Evolutionary conservation across 2,797 vertebrate genomes (phyloP).

Genomic region (Gobionotothen gibberifrons): DNA sequence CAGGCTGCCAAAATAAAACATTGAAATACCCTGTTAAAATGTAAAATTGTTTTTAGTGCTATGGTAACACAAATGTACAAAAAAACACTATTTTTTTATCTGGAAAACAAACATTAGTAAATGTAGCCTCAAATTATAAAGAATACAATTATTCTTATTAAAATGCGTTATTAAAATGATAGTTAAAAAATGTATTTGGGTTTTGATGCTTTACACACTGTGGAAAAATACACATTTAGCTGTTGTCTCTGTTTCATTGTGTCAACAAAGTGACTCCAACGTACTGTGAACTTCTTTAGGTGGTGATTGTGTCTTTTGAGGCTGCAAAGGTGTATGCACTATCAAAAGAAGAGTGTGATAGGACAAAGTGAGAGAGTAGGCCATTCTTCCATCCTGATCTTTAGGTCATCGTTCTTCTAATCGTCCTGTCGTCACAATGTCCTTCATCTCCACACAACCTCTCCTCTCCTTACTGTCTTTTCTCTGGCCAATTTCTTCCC

Average conservation of each 20-base stretch:
- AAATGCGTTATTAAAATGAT: no score
- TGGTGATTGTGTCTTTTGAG: background rate
- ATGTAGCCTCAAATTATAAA: no score
- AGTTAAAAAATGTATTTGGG: no score
- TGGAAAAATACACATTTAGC: background rate
- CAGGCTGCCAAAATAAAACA: background rate
- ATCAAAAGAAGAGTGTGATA: conserved; percentile 18
- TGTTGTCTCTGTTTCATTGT: background rate
- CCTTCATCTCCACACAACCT: conserved; percentile 50
- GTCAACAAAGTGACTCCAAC: conserved; percentile 4
- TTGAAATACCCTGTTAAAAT: background rate
- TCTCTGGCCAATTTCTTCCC: conserved; percentile 57
- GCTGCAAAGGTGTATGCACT: conserved; percentile 11
- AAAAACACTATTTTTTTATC: no score
- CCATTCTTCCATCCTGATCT: conserved; percentile 48
- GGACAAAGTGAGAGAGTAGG: conserved; percentile 24
- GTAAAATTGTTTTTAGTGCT: background rate
- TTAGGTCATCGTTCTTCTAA: conserved; percentile 35
- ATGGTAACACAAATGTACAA: background rate
- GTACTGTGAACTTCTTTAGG: background rate
- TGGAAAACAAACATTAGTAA: no score
- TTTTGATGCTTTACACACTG: no score
- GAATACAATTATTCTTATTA: no score
- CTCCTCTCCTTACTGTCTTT: conserved; percentile 32
- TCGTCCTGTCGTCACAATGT: conserved; percentile 50